Conservation (phyloP, 1,140 invertebrate genomes). For the Pissodes strobi region DNA sequence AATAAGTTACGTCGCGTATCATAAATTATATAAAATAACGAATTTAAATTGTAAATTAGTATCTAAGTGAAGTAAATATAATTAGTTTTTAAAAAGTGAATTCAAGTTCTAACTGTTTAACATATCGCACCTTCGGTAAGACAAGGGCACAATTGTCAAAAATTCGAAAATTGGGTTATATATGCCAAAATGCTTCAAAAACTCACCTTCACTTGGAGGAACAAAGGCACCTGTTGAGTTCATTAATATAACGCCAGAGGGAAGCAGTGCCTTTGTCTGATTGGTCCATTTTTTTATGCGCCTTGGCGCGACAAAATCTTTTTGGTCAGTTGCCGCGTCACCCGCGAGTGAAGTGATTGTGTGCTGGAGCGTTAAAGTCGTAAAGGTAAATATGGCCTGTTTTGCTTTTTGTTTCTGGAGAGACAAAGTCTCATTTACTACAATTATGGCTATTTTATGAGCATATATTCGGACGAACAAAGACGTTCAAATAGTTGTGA, state of each 20-base stretch:
- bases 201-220: neutral
- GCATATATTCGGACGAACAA: constrained; percentile 3
- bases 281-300: constrained; percentile 5
- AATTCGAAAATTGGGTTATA: constrained; percentile 6
- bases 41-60: too few species aligned
- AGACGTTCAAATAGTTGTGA: constrained; percentile 8
- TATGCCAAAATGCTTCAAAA: neutral
- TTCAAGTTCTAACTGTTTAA: too few species aligned
- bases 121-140: constrained; percentile 13
- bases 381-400: neutral
- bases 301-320: constrained; percentile 3
- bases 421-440: constrained; percentile 14
- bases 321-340: constrained; percentile 4
- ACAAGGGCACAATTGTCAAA: constrained; percentile 10
- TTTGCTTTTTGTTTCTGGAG: neutral
- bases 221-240: too few species aligned
- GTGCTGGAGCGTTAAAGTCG: neutral
- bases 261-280: constrained; percentile 5
- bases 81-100: too few species aligned
- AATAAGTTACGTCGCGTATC: too few species aligned
- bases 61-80: too few species aligned
- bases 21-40: too few species aligned
- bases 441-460: constrained; percentile 9
- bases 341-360: constrained; percentile 1
- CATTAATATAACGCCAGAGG: too few species aligned